Conservation (phyloP, 2,888 invertebrate species). For the Cordilura impudica region DNA sequence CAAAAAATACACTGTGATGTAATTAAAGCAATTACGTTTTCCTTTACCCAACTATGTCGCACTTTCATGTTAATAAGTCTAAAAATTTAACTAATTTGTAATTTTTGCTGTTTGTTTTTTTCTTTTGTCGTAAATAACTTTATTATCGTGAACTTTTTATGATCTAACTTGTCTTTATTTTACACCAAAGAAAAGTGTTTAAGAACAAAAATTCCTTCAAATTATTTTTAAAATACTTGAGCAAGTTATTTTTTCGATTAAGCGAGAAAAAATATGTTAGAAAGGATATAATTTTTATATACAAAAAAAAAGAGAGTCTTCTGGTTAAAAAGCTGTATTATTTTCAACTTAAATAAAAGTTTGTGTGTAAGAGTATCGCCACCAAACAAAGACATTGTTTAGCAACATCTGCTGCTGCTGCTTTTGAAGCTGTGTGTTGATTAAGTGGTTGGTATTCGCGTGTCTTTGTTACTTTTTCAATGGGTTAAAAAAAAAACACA, state of each 20-base stretch:
- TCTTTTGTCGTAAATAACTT: conserved; percentile 12
- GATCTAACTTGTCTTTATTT: conserved; percentile 39
- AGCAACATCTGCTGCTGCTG: conserved; percentile 38
- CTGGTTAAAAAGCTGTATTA: conserved; percentile 6
- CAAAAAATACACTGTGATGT: background rate
- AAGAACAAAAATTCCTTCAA: conserved; percentile 12
- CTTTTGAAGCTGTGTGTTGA: conserved; percentile 30
- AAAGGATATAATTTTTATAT: conserved; percentile 30
- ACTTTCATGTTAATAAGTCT: background rate
- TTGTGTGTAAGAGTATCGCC: background rate
- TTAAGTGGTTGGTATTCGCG: conserved; percentile 54
- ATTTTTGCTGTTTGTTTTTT: background rate
- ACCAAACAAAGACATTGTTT: conserved; percentile 29
- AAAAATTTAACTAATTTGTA: conserved; percentile 17
- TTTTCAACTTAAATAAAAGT: conserved; percentile 15
- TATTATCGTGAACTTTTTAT: conserved; percentile 33
- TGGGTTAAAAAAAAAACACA: conserved; percentile 3
- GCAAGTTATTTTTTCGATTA: background rate
- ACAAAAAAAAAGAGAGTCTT: conserved; percentile 5
- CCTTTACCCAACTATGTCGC: background rate
- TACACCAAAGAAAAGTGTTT: conserved; percentile 32
- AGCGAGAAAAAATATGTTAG: conserved; percentile 3
- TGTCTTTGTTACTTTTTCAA: background rate
- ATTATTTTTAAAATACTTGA: conserved; percentile 33
- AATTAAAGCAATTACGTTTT: background rate